Percentiles rank a stretch among this genome's conserved stretches.
Conservation (phyloP, 2,797 vertebrate species). For the Dermochelys coriacea region DNA sequence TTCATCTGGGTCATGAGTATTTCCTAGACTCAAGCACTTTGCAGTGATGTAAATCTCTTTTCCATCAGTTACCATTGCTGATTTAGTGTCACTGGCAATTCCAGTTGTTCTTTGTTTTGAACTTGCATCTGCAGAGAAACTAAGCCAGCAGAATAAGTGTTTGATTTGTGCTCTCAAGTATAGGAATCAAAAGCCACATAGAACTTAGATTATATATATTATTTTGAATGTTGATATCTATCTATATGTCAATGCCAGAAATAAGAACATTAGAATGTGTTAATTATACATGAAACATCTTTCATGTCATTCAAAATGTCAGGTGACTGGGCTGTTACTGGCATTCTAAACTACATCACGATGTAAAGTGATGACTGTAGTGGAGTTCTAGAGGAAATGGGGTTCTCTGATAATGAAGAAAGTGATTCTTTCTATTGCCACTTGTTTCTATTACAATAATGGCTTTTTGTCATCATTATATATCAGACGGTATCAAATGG, state of each 20-base stretch:
- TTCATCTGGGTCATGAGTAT: neutral
- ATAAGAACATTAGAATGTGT: neutral
- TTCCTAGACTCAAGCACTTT: neutral
- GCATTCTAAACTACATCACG: neutral
- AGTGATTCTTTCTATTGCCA: neutral
- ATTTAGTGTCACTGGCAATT: neutral
- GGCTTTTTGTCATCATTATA: neutral
- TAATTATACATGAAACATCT: conserved; percentile 37
- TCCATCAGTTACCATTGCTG: neutral
- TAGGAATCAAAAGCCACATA: conserved; percentile 3
- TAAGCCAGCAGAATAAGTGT: neutral
- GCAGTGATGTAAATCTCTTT: neutral
- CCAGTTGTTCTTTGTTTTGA: conserved; percentile 3
- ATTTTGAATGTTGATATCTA: neutral
- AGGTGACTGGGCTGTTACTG: conserved; percentile 26
- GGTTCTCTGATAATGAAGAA: rapidly evolving
- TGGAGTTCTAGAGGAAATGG: neutral
- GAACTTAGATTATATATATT: conserved; percentile 18
- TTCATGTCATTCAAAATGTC: neutral
- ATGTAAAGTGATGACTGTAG: neutral
- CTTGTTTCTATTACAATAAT: neutral
- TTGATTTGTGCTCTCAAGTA: conserved; percentile 34
- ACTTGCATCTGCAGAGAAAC: conserved; percentile 7
- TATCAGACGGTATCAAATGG: rapidly evolving
- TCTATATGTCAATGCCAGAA: conserved; percentile 6